These are phyloP conservation scores for Macrosoma leucophasiata DNA, from an alignment of 2,888 invertebrate genomes.

Conservation along the genomic window DNA sequence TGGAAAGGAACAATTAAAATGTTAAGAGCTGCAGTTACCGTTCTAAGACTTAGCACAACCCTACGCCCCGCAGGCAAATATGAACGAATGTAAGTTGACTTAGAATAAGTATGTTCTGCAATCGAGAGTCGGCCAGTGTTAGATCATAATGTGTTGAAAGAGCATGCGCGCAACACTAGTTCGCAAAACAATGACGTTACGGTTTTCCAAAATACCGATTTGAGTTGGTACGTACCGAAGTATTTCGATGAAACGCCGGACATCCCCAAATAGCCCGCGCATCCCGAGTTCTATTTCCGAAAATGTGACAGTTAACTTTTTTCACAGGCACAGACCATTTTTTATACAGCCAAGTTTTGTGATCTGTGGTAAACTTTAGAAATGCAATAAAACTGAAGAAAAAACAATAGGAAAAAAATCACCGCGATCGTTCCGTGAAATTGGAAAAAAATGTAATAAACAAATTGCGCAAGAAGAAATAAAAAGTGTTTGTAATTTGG, in stretches of 20 bases:
- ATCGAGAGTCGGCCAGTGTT: slow-evolving; percentile 73
- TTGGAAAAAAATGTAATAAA: slow-evolving; percentile 52
- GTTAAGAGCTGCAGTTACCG: no score
- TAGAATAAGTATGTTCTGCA: slow-evolving; percentile 76
- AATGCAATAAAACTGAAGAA: slow-evolving; percentile 24
- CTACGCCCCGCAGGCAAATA: slow-evolving; percentile 74
- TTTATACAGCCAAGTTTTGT: slow-evolving; percentile 14
- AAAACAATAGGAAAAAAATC: slow-evolving; percentile 31
- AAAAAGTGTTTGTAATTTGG: slow-evolving; percentile 37
- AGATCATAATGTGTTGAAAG: slow-evolving; percentile 76
- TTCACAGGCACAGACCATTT: slow-evolving; percentile 27
- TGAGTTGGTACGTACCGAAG: slow-evolving; percentile 17
- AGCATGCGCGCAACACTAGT: slow-evolving; percentile 64
- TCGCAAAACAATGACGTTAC: slow-evolving; percentile 58
- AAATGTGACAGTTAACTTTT: slow-evolving; percentile 42
- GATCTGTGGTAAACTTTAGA: slow-evolving; percentile 2
- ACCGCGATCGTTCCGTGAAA: slow-evolving; percentile 46
- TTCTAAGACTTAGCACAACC: slow-evolving; percentile 60
- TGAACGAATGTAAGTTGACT: slow-evolving; percentile 77
- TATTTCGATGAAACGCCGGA: slow-evolving; percentile 29
- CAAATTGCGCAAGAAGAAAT: slow-evolving; percentile 44
- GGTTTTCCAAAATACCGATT: slow-evolving; percentile 33
- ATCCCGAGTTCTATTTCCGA: slow-evolving; percentile 30
- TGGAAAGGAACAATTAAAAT: no score
- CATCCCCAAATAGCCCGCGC: slow-evolving; percentile 31